Percentiles rank a stretch among this genome's conserved stretches.
These are phyloP conservation scores for Tympanoctomys barrerae DNA, from an alignment of 2,797 vertebrate genomes.

Conservation along the genomic window DNA sequence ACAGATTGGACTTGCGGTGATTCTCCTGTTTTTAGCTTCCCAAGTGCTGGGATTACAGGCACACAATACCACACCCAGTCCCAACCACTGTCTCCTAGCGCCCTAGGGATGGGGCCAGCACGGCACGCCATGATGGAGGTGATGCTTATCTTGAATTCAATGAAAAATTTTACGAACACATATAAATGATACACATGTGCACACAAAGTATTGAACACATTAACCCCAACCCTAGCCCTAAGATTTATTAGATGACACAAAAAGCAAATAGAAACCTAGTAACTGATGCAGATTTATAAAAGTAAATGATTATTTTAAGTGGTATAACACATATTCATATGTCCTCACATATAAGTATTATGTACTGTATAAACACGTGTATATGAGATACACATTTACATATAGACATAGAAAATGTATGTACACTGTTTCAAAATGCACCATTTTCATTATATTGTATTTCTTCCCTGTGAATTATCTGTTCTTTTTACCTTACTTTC, in stretches of 20 bases:
- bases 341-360: neutral
- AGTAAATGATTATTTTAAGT: neutral
- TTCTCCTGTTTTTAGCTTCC: no score
- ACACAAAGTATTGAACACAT: neutral
- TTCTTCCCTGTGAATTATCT: neutral
- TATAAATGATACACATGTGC: neutral
- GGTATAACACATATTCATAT: neutral
- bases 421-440: neutral
- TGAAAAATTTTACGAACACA: neutral
- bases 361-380: neutral
- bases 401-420: neutral
- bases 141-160: neutral
- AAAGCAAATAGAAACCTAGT: neutral
- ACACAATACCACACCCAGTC: no score
- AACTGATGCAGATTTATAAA: neutral
- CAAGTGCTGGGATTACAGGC: no score
- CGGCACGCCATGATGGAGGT: no score
- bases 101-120: no score
- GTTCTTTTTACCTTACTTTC: neutral
- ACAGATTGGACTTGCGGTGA: no score
- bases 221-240: neutral
- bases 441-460: neutral
- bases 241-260: neutral
- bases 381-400: neutral
- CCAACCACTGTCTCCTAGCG: no score